Base-by-base conservation (phyloP, 2,797 vertebrate species). In the Tokudaia muenninki region DNA sequence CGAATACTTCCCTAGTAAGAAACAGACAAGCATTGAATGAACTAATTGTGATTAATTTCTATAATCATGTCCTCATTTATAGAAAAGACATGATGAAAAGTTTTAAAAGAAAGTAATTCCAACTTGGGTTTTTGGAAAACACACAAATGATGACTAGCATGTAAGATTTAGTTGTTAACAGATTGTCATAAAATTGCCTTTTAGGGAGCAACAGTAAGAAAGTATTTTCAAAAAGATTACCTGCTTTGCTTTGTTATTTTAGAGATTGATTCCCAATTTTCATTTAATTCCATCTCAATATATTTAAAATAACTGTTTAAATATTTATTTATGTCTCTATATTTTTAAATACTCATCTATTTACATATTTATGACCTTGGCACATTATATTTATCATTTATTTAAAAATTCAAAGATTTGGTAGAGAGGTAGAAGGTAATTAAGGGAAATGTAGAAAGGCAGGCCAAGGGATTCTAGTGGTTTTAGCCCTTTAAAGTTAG, bases 21-120 rank as follows among this genome's bases (percentile, higher is more conserved):
- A 93, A 92, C 11, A 90, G 55, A 2, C 81, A 47, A 96, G 34
- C 29, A 92, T 82, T 87, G 92, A 96, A 88, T 90, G 52, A 55
- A 70, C 29, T 87, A 78, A 22, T 92, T 91, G 16, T 89, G 37
- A 84, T 81, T 92, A 91, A 47, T 92, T 82, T 97, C 70, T 90
- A 4, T 88, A 83, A 78, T 34, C 77, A 79, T 63, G 31, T 6
- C 86, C 57, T 70, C 14, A 61, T 90, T 97, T 92, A 80, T 91
- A 95, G 59, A 95, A 91, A 90, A 16, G 29, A 57, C 12, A 87
- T 37, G 29, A 77, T 74, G 29, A 59, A 65, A 97, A 92, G 50
- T n/a, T 63, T 14, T 70, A 0, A 34, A 87, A 6, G 34, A 80
- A 83, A 67, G 17, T 8, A 81, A 92, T 86, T 87, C 63, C 26